Base-by-base conservation (phyloP, 35 echinoderm and acorn worm species). In the Anneissia japonica region DNA sequence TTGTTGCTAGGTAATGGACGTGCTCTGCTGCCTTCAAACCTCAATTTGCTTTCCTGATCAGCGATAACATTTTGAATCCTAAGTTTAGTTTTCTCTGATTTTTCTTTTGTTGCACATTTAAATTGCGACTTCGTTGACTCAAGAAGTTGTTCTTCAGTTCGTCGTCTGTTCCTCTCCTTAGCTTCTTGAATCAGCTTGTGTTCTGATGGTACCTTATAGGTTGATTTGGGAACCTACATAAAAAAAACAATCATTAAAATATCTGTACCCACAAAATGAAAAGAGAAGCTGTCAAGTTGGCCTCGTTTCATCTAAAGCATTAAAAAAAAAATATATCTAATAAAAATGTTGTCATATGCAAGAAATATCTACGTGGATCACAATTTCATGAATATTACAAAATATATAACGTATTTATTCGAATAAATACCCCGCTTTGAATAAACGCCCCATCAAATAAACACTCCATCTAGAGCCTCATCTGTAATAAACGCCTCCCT, bases 1-100 rank as follows among this genome's bases (percentile, higher is more conserved):
- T 77, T 89, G 26, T 82, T 51, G 14, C 39, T 36, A 16, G 95
- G 95, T n/a, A 87, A 35, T 32, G 79, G 86, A 17, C 92, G 83
- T 41, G 95, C 92, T 83, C 91, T 93, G 45, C 36, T 87, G 77
- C 93, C 93, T 83, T 98, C 86, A 82, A 98, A 98, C 77, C 91
- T 92, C 30, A 98, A 86, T 56, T 98, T 98, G 78, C 95, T 86
- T 0, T 93, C 86, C 76, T 94, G 92, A 29, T 36, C 39, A 21
- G 73, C 77, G 34, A 88, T 56, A 35, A 98, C 93, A 36, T 91
- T 87, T 34, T 79, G 89, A 77, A 91, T 46, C 30, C 92, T 76
- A 3, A 29, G 5, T 32, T 80, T 79, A 0, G 92, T 91, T 81
- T 93, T 98, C 19, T 82, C 85, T 0, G 91, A 98, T 39, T 98